phyloP scores from a whole-genome alignment of 2,113 vertebrate genomes.

The Acanthochromis polyacanthus region DNA sequence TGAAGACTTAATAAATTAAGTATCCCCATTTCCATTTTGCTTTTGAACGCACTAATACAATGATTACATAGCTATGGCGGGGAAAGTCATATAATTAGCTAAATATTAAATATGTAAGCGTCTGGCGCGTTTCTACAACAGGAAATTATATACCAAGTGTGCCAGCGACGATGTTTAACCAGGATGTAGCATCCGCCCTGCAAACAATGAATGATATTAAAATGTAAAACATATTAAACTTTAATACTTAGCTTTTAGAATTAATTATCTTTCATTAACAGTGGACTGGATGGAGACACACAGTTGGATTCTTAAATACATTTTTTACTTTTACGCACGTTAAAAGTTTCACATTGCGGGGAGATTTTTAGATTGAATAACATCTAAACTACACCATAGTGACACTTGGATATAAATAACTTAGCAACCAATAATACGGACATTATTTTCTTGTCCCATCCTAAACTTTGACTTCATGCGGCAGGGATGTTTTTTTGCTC shows the following conservation, averaged over 20 bases:
- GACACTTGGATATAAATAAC: neutral
- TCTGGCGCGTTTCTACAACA: conserved; percentile 10
- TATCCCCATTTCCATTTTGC: too few species aligned
- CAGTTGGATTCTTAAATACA: conserved; percentile 29
- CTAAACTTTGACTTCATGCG: neutral
- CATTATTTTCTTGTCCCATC: neutral
- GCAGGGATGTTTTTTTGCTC: neutral
- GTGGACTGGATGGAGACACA: neutral
- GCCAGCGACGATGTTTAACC: neutral
- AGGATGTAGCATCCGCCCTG: neutral
- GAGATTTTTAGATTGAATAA: neutral
- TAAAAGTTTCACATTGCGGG: neutral
- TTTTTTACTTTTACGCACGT: neutral
- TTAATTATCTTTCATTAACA: neutral
- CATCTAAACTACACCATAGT: neutral
- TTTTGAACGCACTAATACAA: neutral
- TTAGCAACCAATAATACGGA: neutral
- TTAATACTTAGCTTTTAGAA: neutral
- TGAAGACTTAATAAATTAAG: too few species aligned
- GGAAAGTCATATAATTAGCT: neutral
- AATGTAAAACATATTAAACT: neutral
- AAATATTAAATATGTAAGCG: conserved; percentile 10
- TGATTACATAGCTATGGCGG: neutral
- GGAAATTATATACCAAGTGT: neutral
- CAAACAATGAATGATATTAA: neutral